Percentiles rank a stretch among this genome's conserved stretches.
These are phyloP conservation scores for Anoplopoma fimbria DNA, from an alignment of 2,113 vertebrate species.

Conservation along the genomic window DNA sequence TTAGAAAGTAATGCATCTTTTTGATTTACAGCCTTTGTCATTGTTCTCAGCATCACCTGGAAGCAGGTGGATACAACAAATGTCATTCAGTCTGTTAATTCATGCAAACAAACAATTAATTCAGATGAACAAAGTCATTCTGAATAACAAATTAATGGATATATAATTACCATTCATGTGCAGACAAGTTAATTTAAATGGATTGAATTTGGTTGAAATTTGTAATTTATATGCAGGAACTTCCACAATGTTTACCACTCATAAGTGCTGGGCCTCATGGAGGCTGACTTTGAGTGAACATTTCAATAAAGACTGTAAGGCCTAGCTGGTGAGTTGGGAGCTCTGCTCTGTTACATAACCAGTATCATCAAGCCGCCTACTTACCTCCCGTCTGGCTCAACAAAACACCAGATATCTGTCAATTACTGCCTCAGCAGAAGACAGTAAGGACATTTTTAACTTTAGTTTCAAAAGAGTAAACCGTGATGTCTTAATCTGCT, in stretches of 20 bases:
- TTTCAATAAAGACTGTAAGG: slow-evolving; percentile 4
- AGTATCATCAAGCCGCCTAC: neutral
- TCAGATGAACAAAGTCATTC: neutral
- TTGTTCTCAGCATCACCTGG: neutral
- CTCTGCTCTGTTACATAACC: neutral
- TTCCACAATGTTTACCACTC: neutral
- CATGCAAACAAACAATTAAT: neutral
- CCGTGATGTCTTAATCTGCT: too few relatives aligned
- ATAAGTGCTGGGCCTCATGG: neutral
- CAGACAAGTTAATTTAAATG: neutral
- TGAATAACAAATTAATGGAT: neutral
- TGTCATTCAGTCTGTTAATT: neutral
- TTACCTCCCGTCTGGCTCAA: neutral
- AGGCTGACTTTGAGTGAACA: neutral
- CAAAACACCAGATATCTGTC: slow-evolving; percentile 7
- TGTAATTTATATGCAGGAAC: neutral
- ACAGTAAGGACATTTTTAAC: neutral
- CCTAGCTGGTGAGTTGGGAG: neutral
- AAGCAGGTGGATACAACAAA: neutral
- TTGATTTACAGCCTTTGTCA: too few relatives aligned
- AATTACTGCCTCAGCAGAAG: neutral
- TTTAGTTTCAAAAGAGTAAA: neutral
- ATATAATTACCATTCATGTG: neutral
- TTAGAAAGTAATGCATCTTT: neutral
- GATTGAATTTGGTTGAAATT: neutral